Percentiles rank a stretch among this genome's conserved stretches.
Evolutionary conservation across 2,113 vertebrate species (phyloP).

Genomic region (Lampris incognitus): DNA sequence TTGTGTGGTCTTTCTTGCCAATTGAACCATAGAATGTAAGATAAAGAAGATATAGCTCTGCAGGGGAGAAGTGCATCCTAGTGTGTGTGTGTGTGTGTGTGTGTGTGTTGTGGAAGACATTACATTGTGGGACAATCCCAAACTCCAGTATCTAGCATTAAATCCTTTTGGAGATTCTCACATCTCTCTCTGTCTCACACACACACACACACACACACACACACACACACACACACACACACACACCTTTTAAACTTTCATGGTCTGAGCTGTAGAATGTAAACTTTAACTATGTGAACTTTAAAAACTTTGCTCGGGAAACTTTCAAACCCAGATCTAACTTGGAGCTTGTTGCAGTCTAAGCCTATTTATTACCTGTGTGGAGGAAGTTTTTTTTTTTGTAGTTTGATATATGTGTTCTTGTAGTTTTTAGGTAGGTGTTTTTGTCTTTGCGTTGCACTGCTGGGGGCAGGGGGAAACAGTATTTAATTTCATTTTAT

Average conservation of each 20-base stretch:
- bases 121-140: conserved; percentile 58
- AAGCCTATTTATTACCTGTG: no score
- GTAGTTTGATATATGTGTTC: no score
- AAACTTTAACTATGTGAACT: conserved; percentile 35
- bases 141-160: conserved; percentile 63
- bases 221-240: background rate
- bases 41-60: conserved; percentile 60
- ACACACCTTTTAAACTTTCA: conserved; percentile 48
- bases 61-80: conserved; percentile 42
- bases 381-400: no score
- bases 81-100: conserved; percentile 1
- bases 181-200: background rate
- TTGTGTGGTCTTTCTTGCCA: conserved; percentile 15
- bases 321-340: background rate
- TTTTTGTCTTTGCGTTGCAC: no score
- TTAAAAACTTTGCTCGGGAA: conserved; percentile 22
- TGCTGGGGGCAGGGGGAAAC: no score
- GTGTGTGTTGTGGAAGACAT: conserved; percentile 37
- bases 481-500: no score
- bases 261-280: conserved; percentile 24
- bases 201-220: background rate
- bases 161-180: conserved; percentile 47
- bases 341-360: no score
- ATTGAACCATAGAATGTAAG: conserved; percentile 59
- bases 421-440: no score